Evolutionary conservation across 37 sponge, comb jelly and placozoan genomes (phyloP), one percentile per base, ranked within the genome.

Genomic region (Chondrosia reniformis): DNA sequence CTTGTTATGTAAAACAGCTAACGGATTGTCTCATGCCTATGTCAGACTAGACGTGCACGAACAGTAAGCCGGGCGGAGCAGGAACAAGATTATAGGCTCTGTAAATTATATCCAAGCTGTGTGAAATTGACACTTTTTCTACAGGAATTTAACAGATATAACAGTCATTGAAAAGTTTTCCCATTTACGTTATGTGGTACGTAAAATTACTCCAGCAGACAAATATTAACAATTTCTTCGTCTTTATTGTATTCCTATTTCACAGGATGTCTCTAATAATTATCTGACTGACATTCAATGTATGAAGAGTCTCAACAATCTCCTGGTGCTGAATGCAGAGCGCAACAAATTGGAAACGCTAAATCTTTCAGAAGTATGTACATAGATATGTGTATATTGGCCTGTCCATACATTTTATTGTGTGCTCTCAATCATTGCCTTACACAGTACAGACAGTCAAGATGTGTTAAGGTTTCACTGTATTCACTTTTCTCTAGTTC

Each of bases 321-420:
- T 97, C 1, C 85, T 97, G 67, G 79, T 81, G 0, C 61, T 97
- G 17, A 91, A 94, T 33, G 98, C 93, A 24, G 98, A 97, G 42
- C 58, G 83, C 36, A 97, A 97, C 81, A 54, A 45, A 55, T 88
- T 97, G 10, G 84, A 84, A 3, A 77, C 89, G 3, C 77, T 84
- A 2, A 34, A 78, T 0, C 76, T 97, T 10, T 65, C 74, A 49
- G 84, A 86, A 81, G 95, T 94, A 24, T 13, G 61, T 59, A 30
- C 22, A 5, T 59, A 30, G n/a, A 30, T 46, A 8, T 81, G 72
- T 73, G 76, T 36, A 33, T 44, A n/a, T 41, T 43, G 46, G 44
- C 55, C 21, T 76, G 77, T 73, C n/a, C 10, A 49, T 49, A 49
- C 15, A 49, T 19, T 15, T 19, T 49, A 49, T 19, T 49, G 15